phyloP scores from a whole-genome alignment of 1,140 invertebrate genomes.

The Aphelinus atriplicis region DNA sequence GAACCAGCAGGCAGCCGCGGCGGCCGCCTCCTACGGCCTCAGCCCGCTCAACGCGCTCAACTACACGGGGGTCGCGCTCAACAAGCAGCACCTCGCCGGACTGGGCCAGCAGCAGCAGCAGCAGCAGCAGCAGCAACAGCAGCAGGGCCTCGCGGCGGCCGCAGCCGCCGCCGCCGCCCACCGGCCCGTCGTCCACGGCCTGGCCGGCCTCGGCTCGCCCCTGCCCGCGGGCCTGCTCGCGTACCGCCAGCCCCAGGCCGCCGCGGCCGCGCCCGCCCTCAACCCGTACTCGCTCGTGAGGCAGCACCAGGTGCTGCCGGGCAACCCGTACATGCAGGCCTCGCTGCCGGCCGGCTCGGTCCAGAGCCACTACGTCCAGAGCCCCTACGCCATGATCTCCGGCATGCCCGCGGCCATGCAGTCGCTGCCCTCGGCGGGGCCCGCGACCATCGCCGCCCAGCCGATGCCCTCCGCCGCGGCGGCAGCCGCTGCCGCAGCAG shows the following conservation, averaged over 20 bases:
- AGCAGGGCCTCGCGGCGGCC: constrained; percentile 54
- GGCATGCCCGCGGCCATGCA: constrained; percentile 53
- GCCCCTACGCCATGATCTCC: constrained; percentile 58
- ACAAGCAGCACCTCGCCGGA: constrained; percentile 69
- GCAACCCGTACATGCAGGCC: constrained; percentile 51
- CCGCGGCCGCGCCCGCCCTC: constrained; percentile 62
- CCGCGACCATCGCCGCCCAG: constrained; percentile 61
- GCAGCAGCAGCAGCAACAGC: constrained; percentile 48
- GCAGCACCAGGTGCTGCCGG: constrained; percentile 64
- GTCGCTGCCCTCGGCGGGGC: constrained; percentile 55
- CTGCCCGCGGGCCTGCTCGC: constrained; percentile 64
- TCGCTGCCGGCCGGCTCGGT: constrained; percentile 65
- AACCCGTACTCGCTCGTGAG: constrained; percentile 67
- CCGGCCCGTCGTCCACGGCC: constrained; percentile 54
- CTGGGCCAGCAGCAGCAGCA: constrained; percentile 55
- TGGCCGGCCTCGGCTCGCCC: constrained; percentile 55
- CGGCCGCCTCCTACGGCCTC: constrained; percentile 50
- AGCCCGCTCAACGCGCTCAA: constrained; percentile 72
- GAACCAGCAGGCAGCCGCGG: constrained; percentile 43
- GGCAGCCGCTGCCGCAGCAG: constrained; percentile 58
- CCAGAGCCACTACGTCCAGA: constrained; percentile 58
- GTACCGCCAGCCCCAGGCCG: constrained; percentile 68
- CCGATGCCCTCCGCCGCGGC: constrained; percentile 57
- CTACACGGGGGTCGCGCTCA: constrained; percentile 82
- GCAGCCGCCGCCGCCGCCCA: constrained; percentile 48